Percentiles rank a stretch among this genome's conserved stretches.
phyloP scores from a whole-genome alignment of 2,888 invertebrate species.

The Neelides folsomi region DNA sequence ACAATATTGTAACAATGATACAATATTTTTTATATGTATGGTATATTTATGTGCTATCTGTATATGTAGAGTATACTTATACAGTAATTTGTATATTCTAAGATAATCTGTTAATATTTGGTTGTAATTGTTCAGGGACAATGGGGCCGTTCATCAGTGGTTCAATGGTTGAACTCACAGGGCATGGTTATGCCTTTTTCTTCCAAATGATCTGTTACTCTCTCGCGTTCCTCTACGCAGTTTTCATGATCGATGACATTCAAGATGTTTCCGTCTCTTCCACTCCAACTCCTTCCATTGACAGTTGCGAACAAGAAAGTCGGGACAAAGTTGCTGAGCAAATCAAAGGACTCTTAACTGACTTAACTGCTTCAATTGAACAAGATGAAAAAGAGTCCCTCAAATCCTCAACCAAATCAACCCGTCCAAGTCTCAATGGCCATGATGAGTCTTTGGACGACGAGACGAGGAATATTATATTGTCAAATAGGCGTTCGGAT shows the following conservation, averaged over 20 bases:
- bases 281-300: background rate
- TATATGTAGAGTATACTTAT: too few species aligned
- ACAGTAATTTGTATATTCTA: background rate
- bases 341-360: background rate
- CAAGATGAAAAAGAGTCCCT: too few species aligned
- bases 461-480: slow-evolving; percentile 19
- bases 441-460: slow-evolving; percentile 12
- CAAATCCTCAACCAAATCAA: too few species aligned
- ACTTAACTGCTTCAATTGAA: background rate
- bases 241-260: slow-evolving; percentile 33
- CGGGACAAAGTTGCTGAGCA: background rate
- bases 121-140: slow-evolving; percentile 10
- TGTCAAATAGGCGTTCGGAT: slow-evolving; percentile 7
- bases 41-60: too few species aligned
- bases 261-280: slow-evolving; percentile 1
- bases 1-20: too few species aligned
- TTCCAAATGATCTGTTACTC: slow-evolving; percentile 35
- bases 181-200: slow-evolving; percentile 37
- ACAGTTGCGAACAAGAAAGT: background rate
- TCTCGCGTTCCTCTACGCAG: slow-evolving; percentile 37
- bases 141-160: slow-evolving; percentile 39
- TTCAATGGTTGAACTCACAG: slow-evolving; percentile 35
- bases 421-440: too few species aligned
- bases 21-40: too few species aligned
- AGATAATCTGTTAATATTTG: background rate